These are phyloP conservation scores for Ecdyonurus torrentis DNA, from an alignment of 2,888 invertebrate genomes.

Conservation along the genomic window DNA sequence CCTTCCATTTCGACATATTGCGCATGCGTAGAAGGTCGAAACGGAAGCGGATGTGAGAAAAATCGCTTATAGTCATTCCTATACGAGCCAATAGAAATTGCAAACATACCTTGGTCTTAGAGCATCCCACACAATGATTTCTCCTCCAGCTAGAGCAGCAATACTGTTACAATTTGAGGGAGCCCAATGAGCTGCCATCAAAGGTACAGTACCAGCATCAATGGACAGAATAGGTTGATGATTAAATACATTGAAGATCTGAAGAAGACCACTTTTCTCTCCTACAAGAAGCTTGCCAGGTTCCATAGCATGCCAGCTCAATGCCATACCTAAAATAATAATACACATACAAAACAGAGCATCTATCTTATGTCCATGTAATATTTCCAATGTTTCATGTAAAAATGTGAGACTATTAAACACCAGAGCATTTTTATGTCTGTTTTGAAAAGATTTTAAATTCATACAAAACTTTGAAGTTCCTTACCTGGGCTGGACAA, in stretches of 20 bases:
- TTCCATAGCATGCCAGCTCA: slow-evolving; percentile 53
- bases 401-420: too few species aligned
- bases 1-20: too few species aligned
- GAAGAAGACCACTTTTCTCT: slow-evolving; percentile 54
- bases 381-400: too few species aligned
- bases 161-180: slow-evolving; percentile 39
- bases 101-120: slow-evolving; percentile 49
- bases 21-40: too few species aligned
- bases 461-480: too few species aligned
- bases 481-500: slow-evolving; percentile 42
- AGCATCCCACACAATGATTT: slow-evolving; percentile 50
- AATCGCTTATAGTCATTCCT: too few species aligned
- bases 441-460: too few species aligned
- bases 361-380: too few species aligned
- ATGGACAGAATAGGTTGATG: slow-evolving; percentile 48
- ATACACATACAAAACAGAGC: too few species aligned
- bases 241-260: slow-evolving; percentile 51
- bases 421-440: too few species aligned
- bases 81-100: too few species aligned
- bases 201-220: slow-evolving; percentile 38
- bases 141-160: slow-evolving; percentile 45
- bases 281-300: slow-evolving; percentile 53
- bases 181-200: slow-evolving; percentile 55
- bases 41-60: too few species aligned
- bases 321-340: slow-evolving; percentile 26